These are phyloP conservation scores for Drosophila carrolli DNA, from an alignment of 1,140 invertebrate species.

Conservation along the genomic window DNA sequence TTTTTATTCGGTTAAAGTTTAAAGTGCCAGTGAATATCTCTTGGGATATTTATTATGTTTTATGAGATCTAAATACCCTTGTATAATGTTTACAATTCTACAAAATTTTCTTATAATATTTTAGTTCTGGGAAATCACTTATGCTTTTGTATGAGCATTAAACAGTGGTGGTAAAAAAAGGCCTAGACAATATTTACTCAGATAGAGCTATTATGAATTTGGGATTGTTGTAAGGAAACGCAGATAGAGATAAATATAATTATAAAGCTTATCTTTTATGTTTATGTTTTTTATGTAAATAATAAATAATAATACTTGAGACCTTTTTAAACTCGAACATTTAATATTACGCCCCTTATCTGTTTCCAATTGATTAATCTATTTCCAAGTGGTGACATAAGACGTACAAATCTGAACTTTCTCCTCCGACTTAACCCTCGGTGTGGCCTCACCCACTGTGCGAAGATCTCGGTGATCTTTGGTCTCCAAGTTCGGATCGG, in stretches of 20 bases:
- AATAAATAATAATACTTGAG: too few species aligned
- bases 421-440: not conserved
- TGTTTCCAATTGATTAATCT: not conserved
- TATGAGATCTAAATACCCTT: not conserved
- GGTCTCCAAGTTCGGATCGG: conserved; percentile 3
- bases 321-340: too few species aligned
- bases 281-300: not conserved
- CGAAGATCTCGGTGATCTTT: conserved; percentile 4
- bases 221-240: not conserved
- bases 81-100: not conserved
- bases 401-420: not conserved
- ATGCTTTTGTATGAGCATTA: not conserved
- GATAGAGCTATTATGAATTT: not conserved
- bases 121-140: not conserved
- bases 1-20: not conserved
- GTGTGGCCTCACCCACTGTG: not conserved
- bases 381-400: not conserved
- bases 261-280: not conserved
- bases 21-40: not conserved
- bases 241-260: not conserved
- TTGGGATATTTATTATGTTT: not conserved
- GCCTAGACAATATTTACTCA: not conserved
- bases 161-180: not conserved
- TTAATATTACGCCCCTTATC: too few species aligned
- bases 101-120: not conserved